Base-by-base conservation (phyloP, 2,888 invertebrate species). In the Petrolisthes manimaculis region DNA sequence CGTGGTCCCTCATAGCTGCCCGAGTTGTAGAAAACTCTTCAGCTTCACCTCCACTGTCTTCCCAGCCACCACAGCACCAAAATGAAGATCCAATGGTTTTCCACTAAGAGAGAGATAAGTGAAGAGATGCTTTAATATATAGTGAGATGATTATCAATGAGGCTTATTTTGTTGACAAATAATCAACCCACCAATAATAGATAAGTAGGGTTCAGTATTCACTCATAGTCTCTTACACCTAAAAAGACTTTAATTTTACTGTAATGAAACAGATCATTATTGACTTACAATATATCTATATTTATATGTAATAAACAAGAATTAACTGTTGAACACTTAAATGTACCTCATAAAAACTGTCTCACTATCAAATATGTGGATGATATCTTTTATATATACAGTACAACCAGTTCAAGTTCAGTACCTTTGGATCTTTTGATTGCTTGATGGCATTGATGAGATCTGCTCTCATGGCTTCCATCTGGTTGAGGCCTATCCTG, bases 401-500 rank as follows among this genome's bases (percentile, higher is more conserved):
- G 6, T 37, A 77, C 14, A 12, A 54, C 79, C 21, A 8, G 18
- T 78, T 8, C 51, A 1, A 18, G 54, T 79, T 21, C 82, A 56
- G 74, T 75, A 95, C 96, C 94, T 96, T 96, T 0, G 96, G 95
- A 92, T 96, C 95, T 71, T 95, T 95, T 92, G 95, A 96, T 92
- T 96, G 94, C 93, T 97, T 96, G 92, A 97, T 97, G 80, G 96
- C 96, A 93, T 96, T 96, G 92, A 97, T 96, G 89, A 97, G 94
- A 93, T 97, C 97, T 4, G 96, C 96, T 90, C 97, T 94, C 90
- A 97, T 93, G 24, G 96, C 95, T 93, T 97, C 97, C 95, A 97
- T 95, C 93, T 97, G 97, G 92, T 96, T 95, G 37, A 97, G 94
- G 51, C 97, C 97, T 92, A 97, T 96, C 92, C 97, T 95, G 51